Base-by-base conservation (phyloP, 92 coral and sea anemone species). In the Montipora capitata region DNA sequence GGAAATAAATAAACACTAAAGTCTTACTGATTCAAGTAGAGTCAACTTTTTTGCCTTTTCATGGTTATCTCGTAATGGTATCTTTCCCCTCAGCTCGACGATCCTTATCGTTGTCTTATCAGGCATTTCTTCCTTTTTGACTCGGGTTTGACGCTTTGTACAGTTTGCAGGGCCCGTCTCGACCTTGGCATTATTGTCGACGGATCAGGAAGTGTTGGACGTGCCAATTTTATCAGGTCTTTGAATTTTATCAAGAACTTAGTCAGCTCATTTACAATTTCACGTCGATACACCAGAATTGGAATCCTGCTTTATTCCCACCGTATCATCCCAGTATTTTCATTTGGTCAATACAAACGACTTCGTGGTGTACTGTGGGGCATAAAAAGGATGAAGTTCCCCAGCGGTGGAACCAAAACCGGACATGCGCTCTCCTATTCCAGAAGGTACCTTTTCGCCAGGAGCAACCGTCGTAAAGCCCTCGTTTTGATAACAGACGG, bases 391-490 rank as follows among this genome's bases (percentile, higher is more conserved):
- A 84, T 92, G 49, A 81, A 88, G 72, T 97, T 95, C 75, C 98
- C 97, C 9, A 76, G 93, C 10, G 94, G 97, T n/a, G 96, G 96
- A 73, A 97, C 99, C 15, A 90, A 87, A 65, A 97, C 98, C 15
- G 99, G 98, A 3, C 43, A 20, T 39, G 98, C 96, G 4, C 94
- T 97, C 2, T 76, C 40, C 20, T 91, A 51, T 79, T 77, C 94
- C 51, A 87, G 89, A 57, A 86, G 78, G 68, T 82, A 76, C 43
- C 82, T 96, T 8, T 94, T 93, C 57, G 90, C 85, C 52, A 85
- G 95, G 42, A 87, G 93, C 20, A 85, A 76, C 57, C 69, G 81
- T 15, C 91, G 93, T 4, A 88, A 81, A 65, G 78, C 89, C 10
- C 51, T 95, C 7, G 73, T 95, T 3, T 88, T 95, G 61, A 90